Percentiles rank a stretch among this genome's conserved stretches.
These are phyloP conservation scores for Corydoras maculifer DNA, from an alignment of 2,113 vertebrate species.

Conservation along the genomic window DNA sequence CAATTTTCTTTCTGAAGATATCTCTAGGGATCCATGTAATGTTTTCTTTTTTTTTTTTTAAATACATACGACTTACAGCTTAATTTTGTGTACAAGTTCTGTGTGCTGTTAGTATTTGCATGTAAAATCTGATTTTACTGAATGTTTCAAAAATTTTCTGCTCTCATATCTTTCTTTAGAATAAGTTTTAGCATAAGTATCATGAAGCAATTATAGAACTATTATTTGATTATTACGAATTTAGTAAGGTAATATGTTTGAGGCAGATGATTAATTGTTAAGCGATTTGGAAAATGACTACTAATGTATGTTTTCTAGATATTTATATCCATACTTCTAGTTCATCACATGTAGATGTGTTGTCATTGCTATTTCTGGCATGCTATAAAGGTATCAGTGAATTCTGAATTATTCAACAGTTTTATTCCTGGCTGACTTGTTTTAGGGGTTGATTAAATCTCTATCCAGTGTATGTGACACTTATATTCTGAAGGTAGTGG, in stretches of 20 bases:
- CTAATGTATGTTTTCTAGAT: too few relatives aligned
- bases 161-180: not conserved
- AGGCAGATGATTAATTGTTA: too few relatives aligned
- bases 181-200: too few relatives aligned
- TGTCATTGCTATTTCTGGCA: not conserved
- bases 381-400: not conserved
- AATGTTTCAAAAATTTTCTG: not conserved
- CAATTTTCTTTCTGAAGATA: constrained; percentile 24
- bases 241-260: too few relatives aligned
- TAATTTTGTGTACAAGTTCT: not conserved
- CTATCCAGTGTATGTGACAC: not conserved
- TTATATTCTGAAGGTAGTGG: too few relatives aligned
- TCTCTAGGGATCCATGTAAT: constrained; percentile 2
- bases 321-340: not conserved
- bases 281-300: too few relatives aligned
- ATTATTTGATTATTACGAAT: too few relatives aligned
- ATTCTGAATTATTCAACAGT: constrained; percentile 55
- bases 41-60: not conserved
- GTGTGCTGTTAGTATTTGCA: constrained; percentile 1
- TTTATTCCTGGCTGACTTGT: constrained; percentile 42
- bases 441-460: constrained; percentile 48
- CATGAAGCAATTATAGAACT: too few relatives aligned
- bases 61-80: constrained; percentile 2
- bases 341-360: not conserved
- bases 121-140: not conserved